Evolutionary conservation across 2,113 vertebrate species (phyloP), one percentile per base, ranked within the genome.

Genomic region (Pelusios castaneus): DNA sequence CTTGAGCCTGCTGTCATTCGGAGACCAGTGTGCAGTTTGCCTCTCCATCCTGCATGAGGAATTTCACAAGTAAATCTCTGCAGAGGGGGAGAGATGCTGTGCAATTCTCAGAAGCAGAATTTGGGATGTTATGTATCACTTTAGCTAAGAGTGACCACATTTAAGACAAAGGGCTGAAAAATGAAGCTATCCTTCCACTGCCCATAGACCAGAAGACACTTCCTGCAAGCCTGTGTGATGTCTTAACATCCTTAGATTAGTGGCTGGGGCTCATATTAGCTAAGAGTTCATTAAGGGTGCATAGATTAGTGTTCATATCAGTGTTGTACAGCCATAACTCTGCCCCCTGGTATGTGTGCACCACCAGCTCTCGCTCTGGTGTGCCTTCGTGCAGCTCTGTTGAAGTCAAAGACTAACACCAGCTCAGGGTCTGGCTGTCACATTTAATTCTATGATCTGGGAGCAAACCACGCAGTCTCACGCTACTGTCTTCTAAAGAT

Each of bases 361-460:
- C 0, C 0, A 25, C 75, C 29, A 29, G 25, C 31, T 75, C 73
- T 41, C 41, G 22, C n/a, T n/a, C 22, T 22, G 21, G 70, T 0
- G 0, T 70, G 52, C n/a, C 27, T n/a, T 25, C 12, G n/a, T 34
- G 5, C 29, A 19, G 55, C 25, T 52, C 55, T n/a, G 70, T 0
- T 47, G 56, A 16, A 38, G 85, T 56, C 63, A 4, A 0, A 0
- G 38, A 24, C 45, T 41, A 25, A 27, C 45, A 14, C 38, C 70
- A 75, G 22, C 10, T 45, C 25, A 45, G n/a, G n/a, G 73, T 75
- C 41, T 41, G n/a, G 38, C 73, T 6, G 24, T 45, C 70, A 12
- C 25, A 22, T 75, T 43, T 45, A 75, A 43, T 43, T 45, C 24
- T 24, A 21, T 22, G 21, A 70, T 29, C 19, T 17, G 25, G n/a